phyloP scores from a whole-genome alignment of 2,888 invertebrate species.

The Alcis repandata region DNA sequence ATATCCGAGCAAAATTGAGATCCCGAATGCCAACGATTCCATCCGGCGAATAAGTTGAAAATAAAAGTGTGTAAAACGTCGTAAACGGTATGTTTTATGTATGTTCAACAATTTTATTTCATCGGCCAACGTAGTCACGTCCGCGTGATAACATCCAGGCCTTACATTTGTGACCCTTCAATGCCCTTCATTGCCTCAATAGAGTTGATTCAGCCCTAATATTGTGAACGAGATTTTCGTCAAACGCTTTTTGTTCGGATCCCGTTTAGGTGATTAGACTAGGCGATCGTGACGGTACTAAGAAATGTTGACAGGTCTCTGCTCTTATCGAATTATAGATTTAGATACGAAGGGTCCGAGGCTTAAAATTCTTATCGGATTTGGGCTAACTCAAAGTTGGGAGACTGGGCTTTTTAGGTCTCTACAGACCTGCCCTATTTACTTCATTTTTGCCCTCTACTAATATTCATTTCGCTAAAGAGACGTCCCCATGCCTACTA shows the following conservation, averaged over 20 bases:
- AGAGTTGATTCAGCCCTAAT: conserved; percentile 56
- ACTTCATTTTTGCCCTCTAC: not conserved
- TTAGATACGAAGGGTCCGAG: not conserved
- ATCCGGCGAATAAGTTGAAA: conserved; percentile 35
- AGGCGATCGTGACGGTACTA: conserved; percentile 25
- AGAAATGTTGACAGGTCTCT: conserved; percentile 10
- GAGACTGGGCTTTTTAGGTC: not conserved
- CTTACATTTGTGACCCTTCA: conserved; percentile 58
- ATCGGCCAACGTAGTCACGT: conserved; percentile 65
- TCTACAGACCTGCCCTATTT: not conserved
- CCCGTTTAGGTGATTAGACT: conserved; percentile 28
- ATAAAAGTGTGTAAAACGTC: conserved; percentile 42
- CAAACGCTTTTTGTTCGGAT: conserved; percentile 21
- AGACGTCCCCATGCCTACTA: conserved; percentile 20
- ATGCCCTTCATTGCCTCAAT: conserved; percentile 54
- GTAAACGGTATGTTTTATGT: conserved; percentile 48
- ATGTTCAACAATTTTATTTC: conserved; percentile 56
- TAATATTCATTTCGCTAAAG: not conserved
- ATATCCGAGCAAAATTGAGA: conserved; percentile 13
- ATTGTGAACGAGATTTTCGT: conserved; percentile 52
- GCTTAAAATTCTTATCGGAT: not conserved
- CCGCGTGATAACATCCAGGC: conserved; percentile 55
- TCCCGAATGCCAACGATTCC: conserved; percentile 20
- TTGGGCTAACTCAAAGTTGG: conserved; percentile 2
- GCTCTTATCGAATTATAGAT: conserved; percentile 17